Percentiles rank a stretch among this genome's conserved stretches.
These are phyloP conservation scores for Criorhina ranunculi DNA, from an alignment of 2,888 invertebrate species.

Conservation along the genomic window DNA sequence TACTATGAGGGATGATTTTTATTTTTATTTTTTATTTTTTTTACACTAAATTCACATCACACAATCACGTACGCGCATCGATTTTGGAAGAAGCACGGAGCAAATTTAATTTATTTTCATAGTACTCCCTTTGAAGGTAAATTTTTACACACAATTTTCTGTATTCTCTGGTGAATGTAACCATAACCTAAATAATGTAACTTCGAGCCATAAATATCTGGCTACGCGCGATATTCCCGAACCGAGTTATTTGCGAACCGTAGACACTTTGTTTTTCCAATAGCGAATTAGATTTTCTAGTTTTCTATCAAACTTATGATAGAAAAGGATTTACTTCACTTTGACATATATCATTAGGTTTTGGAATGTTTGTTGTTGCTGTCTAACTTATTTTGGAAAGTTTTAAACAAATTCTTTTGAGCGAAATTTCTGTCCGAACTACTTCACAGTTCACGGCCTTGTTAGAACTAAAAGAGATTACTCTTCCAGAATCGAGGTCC, in stretches of 20 bases:
- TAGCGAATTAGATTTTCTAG: neutral
- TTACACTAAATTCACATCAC: slow-evolving; percentile 50
- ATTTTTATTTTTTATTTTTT: neutral
- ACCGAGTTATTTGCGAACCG: slow-evolving; percentile 12
- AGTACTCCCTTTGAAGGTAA: slow-evolving; percentile 21
- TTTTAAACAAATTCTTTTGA: slow-evolving; percentile 29
- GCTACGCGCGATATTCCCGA: slow-evolving; percentile 57
- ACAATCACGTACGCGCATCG: slow-evolving; percentile 67
- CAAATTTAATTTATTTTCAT: slow-evolving; percentile 50
- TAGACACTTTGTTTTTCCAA: neutral
- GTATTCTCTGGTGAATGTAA: neutral
- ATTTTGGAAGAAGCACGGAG: slow-evolving; percentile 51
- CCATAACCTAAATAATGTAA: slow-evolving; percentile 43
- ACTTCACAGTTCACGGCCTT: slow-evolving; percentile 83
- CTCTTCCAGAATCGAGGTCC: slow-evolving; percentile 80
- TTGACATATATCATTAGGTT: slow-evolving; percentile 33
- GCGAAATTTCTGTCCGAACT: slow-evolving; percentile 77
- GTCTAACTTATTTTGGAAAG: slow-evolving; percentile 10
- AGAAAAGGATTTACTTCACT: slow-evolving; percentile 36
- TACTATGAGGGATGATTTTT: slow-evolving; percentile 21
- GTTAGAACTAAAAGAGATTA: slow-evolving; percentile 82
- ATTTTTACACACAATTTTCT: slow-evolving; percentile 8
- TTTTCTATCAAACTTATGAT: slow-evolving; percentile 38
- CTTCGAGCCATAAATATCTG: slow-evolving; percentile 18
- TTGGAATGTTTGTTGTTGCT: slow-evolving; percentile 30